These are phyloP conservation scores for Xylocopa sonorina DNA, from an alignment of 1,140 invertebrate genomes.

Conservation along the genomic window DNA sequence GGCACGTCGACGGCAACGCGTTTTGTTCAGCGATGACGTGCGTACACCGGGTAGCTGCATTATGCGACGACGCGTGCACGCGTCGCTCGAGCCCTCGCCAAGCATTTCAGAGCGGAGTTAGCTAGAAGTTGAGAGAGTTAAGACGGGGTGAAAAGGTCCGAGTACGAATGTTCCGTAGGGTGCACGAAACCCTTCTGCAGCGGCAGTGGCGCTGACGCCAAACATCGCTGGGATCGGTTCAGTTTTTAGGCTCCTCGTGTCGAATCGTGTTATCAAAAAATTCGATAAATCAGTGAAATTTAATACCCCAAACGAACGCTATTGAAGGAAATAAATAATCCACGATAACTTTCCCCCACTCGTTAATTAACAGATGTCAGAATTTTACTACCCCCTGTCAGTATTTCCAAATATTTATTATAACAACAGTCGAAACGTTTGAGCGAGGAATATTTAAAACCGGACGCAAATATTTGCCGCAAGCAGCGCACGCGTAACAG, in stretches of 20 bases:
- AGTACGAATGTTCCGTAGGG: background rate
- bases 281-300: too few relatives aligned
- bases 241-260: too few relatives aligned
- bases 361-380: too few relatives aligned
- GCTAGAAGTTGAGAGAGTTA: background rate
- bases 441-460: too few relatives aligned
- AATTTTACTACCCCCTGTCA: too few relatives aligned
- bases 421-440: background rate
- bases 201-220: background rate
- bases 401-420: background rate
- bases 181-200: background rate
- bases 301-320: too few relatives aligned
- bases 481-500: background rate
- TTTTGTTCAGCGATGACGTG: conserved; percentile 41
- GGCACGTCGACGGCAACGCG: conserved; percentile 7
- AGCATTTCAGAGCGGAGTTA: background rate
- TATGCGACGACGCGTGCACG: conserved; percentile 17
- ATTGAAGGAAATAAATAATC: too few relatives aligned
- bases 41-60: background rate
- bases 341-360: too few relatives aligned
- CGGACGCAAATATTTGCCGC: background rate
- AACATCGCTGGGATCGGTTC: too few relatives aligned
- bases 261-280: too few relatives aligned
- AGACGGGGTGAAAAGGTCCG: too few relatives aligned
- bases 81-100: background rate